Evolutionary conservation across 2,797 vertebrate genomes (phyloP), one percentile per base, ranked within the genome.

Genomic region (Ataeniobius toweri): DNA sequence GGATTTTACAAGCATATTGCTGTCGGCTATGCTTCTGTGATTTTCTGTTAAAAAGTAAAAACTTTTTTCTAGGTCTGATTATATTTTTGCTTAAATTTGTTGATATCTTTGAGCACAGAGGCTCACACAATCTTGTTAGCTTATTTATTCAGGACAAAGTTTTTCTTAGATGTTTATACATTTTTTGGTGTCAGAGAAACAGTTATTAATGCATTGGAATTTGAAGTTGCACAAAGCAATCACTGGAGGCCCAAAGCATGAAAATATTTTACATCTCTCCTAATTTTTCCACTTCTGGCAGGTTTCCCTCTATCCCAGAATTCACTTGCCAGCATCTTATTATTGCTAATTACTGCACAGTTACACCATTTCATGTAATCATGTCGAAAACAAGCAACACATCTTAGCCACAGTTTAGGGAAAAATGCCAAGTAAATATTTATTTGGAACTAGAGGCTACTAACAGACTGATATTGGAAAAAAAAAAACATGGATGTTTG

Each of bases 301-400:
- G 73, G 75, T 88, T 84, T 80, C 76, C 85, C 82, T 80, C 67
- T 77, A 78, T 88, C 65, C 59, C 58, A 68, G 80, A 80, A 84
- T 73, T 22, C 71, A 81, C 83, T 76, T 85, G 86, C 85, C 89
- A 90, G 91, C 31, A 78, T 80, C 82, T 86, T 79, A 90, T 88
- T 89, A 87, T 76, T 84, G 72, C 88, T 89, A 91, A 93, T 93
- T 92, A 85, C 73, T 74, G 77, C 83, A 77, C 71, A 88, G 81
- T 91, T 88, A 91, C 77, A 80, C 79, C 75, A 89, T 83, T 91
- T 89, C 77, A 82, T 83, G 86, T 84, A 87, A 90, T 88, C 83
- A 88, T 80, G 90, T 80, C 75, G 79, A 92, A 86, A 80, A 79
- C 63, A 56, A 85, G 74, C 73, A 82, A 73, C 80, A 84, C 77